phyloP scores from a whole-genome alignment of 2,797 vertebrate species.

The Hypotaenidia okinawae region DNA sequence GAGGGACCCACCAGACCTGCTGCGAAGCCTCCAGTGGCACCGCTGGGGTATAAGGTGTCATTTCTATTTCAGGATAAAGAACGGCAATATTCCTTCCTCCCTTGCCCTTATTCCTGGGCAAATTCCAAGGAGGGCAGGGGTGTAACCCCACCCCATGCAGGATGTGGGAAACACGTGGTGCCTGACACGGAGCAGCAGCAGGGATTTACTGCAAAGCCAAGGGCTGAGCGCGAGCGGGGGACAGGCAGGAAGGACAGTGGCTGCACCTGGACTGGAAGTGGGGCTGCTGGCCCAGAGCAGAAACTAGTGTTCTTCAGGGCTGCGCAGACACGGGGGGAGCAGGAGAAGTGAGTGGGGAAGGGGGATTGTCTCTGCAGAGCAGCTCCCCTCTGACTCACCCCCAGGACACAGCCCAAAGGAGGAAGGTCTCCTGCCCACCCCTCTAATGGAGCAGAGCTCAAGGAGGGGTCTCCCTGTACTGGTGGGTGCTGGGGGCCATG shows the following conservation, averaged over 20 bases:
- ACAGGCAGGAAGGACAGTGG: neutral
- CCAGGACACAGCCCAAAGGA: neutral
- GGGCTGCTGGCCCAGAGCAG: neutral
- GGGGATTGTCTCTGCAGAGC: neutral
- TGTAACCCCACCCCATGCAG: neutral
- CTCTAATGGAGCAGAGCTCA: neutral
- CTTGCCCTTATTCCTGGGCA: neutral
- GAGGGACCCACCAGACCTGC: neutral
- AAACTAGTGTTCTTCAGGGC: neutral
- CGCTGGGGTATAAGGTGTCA: no score
- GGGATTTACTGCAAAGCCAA: neutral
- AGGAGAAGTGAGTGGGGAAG: neutral
- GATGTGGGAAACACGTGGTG: neutral
- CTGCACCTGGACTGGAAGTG: neutral
- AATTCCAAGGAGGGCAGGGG: neutral
- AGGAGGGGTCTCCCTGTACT: neutral
- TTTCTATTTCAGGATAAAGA: neutral
- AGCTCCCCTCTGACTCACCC: accelerated
- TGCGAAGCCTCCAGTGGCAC: neutral
- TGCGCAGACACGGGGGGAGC: neutral
- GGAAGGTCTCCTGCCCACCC: neutral
- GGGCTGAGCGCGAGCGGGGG: neutral
- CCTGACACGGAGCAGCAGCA: neutral
- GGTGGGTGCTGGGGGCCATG: neutral
- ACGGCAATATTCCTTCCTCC: neutral